Conservation (phyloP, 2,797 vertebrate species). For the Coreius guichenoti region DNA sequence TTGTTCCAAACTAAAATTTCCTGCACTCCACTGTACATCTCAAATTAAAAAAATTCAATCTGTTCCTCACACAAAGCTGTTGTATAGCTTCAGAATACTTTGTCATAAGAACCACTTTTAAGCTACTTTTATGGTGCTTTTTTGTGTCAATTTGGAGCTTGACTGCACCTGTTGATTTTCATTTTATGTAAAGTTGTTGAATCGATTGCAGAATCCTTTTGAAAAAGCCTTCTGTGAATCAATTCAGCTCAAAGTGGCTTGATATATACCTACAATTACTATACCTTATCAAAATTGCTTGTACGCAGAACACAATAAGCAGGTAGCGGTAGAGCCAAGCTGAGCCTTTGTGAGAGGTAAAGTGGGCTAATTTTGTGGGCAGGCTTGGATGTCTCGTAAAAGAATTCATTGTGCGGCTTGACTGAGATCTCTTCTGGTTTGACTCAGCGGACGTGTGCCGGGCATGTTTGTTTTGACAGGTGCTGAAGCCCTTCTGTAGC, state of each 20-base stretch:
- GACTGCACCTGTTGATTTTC: neutral
- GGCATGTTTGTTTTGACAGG: conserved; percentile 33
- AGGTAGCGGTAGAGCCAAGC: neutral
- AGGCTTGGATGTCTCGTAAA: neutral
- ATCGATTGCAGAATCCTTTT: neutral
- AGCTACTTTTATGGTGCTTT: neutral
- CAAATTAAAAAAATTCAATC: neutral
- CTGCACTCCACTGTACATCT: neutral
- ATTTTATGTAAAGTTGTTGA: neutral
- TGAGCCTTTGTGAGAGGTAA: neutral
- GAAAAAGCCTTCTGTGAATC: neutral
- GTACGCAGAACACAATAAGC: neutral
- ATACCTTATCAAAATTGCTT: neutral
- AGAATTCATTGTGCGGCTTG: neutral
- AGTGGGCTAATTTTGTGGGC: neutral
- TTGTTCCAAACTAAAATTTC: neutral
- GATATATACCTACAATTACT: neutral
- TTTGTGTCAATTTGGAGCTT: neutral
- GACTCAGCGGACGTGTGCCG: conserved; percentile 6
- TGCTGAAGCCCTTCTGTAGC: neutral
- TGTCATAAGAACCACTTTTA: neutral
- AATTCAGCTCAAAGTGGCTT: neutral
- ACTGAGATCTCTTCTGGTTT: conserved; percentile 14
- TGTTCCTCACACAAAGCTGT: neutral
- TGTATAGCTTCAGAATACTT: neutral